Conservation (phyloP, 1,140 invertebrate species). For the Zaprionus tsacasi region DNA sequence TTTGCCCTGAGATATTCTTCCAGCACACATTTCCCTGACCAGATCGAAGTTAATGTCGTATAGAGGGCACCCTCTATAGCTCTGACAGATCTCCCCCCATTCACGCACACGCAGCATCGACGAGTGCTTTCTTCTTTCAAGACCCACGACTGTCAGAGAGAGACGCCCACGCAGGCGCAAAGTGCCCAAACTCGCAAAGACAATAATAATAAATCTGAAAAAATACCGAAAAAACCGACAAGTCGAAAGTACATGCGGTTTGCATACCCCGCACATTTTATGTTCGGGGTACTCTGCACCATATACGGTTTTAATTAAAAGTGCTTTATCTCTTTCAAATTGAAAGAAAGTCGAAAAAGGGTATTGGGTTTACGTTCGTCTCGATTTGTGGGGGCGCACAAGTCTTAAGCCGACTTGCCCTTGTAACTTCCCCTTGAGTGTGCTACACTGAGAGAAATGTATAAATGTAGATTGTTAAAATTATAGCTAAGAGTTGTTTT, state of each 20-base stretch:
- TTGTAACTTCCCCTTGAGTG: slow-evolving; percentile 26
- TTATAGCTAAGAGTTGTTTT: too few species aligned
- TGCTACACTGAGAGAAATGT: slow-evolving; percentile 43
- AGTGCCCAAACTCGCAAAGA: slow-evolving; percentile 10
- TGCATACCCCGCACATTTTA: slow-evolving; percentile 19
- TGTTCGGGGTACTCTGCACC: slow-evolving; percentile 25
- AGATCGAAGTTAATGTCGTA: background rate
- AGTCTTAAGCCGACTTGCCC: slow-evolving; percentile 39
- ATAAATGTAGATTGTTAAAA: too few species aligned
- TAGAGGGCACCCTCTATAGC: background rate
- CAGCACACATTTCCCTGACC: background rate
- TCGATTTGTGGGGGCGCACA: slow-evolving; percentile 44
- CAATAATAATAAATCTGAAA: slow-evolving; percentile 37
- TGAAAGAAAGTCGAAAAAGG: slow-evolving; percentile 63
- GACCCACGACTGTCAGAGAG: slow-evolving; percentile 44
- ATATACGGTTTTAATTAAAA: slow-evolving; percentile 73
- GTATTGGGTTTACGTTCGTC: slow-evolving; percentile 3
- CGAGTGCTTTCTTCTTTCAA: slow-evolving; percentile 64
- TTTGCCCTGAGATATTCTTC: background rate
- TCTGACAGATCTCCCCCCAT: background rate
- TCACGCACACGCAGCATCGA: slow-evolving; percentile 34
- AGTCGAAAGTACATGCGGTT: slow-evolving; percentile 27
- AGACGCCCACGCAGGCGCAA: slow-evolving; percentile 44
- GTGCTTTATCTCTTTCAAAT: slow-evolving; percentile 41
- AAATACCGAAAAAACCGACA: slow-evolving; percentile 18